Evolutionary conservation across 2,113 vertebrate genomes (phyloP).

Genomic region (Takifugu flavidus): DNA sequence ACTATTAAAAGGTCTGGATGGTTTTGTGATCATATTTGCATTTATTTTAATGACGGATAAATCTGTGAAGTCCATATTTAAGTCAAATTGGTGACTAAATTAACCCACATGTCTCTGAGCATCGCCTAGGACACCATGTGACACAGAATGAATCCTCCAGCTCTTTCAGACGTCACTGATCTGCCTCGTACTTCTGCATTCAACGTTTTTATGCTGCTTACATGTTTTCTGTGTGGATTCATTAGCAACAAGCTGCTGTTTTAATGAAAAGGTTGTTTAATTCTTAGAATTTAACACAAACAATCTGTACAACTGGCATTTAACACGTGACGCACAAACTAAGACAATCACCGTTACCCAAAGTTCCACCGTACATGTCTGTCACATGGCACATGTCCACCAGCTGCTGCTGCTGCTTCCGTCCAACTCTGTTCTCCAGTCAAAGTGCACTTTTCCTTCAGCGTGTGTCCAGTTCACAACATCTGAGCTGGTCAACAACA

Average conservation of each 20-base stretch:
- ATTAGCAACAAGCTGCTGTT: background rate
- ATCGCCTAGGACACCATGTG: too few relatives aligned
- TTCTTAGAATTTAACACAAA: background rate
- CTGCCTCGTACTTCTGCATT: too few relatives aligned
- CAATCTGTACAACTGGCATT: conserved; percentile 50
- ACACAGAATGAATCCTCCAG: too few relatives aligned
- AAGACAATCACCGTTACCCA: conserved; percentile 61
- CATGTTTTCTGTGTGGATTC: background rate
- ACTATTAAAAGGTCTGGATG: background rate
- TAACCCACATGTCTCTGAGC: too few relatives aligned
- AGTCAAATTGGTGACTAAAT: too few relatives aligned
- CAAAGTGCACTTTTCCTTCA: conserved; percentile 58
- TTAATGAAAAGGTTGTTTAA: background rate
- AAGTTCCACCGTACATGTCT: conserved; percentile 42
- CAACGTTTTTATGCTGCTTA: too few relatives aligned
- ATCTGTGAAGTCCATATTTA: too few relatives aligned
- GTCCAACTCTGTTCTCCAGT: conserved; percentile 23
- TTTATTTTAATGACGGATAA: too few relatives aligned
- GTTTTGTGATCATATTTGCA: background rate
- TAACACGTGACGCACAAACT: conserved; percentile 82
- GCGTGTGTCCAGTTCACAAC: conserved; percentile 3
- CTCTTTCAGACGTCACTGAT: too few relatives aligned
- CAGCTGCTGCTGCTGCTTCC: conserved; percentile 34
- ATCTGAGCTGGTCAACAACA: conserved; percentile 14
- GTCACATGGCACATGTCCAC: conserved; percentile 46